Evolutionary conservation across 1,140 invertebrate genomes (phyloP).

Genomic region (Chrysopa pallens): DNA sequence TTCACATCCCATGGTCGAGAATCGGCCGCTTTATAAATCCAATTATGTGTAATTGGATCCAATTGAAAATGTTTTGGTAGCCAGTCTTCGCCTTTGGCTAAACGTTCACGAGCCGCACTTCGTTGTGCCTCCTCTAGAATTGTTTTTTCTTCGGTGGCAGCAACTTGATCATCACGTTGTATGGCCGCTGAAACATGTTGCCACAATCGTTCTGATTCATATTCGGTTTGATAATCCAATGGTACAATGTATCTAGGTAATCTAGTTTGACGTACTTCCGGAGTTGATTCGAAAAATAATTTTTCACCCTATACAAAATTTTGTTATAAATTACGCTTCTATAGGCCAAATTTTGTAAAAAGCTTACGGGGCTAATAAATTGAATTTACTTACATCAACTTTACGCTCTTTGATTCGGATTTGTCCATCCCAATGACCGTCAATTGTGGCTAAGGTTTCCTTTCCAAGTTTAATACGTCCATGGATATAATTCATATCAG

Average conservation of each 20-base stretch:
- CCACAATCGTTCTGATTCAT: slow-evolving; percentile 81
- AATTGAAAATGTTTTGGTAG: slow-evolving; percentile 51
- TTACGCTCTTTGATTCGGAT: slow-evolving; percentile 66
- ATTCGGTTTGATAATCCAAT: slow-evolving; percentile 53
- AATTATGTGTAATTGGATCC: slow-evolving; percentile 32
- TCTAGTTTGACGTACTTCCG: slow-evolving; percentile 45
- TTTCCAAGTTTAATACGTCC: slow-evolving; percentile 76
- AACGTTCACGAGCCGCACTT: slow-evolving; percentile 29
- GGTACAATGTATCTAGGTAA: slow-evolving; percentile 64
- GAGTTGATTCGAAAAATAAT: slow-evolving; percentile 55
- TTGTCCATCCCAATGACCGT: slow-evolving; percentile 83
- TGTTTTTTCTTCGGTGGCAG: slow-evolving; percentile 80
- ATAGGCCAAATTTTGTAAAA: background rate
- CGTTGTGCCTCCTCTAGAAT: slow-evolving; percentile 73
- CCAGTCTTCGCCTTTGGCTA: slow-evolving; percentile 41
- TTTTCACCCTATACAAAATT: slow-evolving; percentile 39
- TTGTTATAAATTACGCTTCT: slow-evolving; percentile 1
- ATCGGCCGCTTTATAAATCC: slow-evolving; percentile 61
- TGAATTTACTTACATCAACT: slow-evolving; percentile 32
- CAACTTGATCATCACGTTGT: slow-evolving; percentile 53
- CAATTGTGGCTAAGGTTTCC: slow-evolving; percentile 68
- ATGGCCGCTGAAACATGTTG: slow-evolving; percentile 68
- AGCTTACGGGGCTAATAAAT: background rate
- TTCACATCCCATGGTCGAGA: slow-evolving; percentile 63
- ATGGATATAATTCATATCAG: slow-evolving; percentile 65